Evolutionary conservation across 1,140 invertebrate genomes (phyloP), one percentile per base, ranked within the genome.

Genomic region (Bombus picipes): DNA sequence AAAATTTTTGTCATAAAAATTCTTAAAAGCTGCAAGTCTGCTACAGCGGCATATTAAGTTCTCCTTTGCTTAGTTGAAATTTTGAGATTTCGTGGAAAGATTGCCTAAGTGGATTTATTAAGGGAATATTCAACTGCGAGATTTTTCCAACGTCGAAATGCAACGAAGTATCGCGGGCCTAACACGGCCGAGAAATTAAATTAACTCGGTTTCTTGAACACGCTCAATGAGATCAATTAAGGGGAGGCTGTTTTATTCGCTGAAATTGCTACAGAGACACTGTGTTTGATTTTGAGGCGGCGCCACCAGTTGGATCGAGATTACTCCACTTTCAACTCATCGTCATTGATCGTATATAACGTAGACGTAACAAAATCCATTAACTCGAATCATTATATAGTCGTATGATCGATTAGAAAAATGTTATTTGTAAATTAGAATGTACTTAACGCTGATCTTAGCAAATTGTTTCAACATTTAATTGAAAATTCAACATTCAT

Each of bases 181-280:
- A 37, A 8, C 32, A 25, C 41, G 32, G 32, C 10, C 6, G 18
- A 59, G 10, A 53, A 73, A 81, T 81, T 62, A 34, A 81, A 81
- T 81, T 81, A 81, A 62, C 53, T 34, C 39, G 80, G 80, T 81
- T 62, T 81, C 80, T 81, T 43, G 53, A 43, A 18, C 70, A 32
- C 13, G 28, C 62, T 62, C n/a, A 81, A 81, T 34, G 53, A 81
- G 80, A 81, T 81, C 70, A 81, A 53, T 73, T 72, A 62, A 62
- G 70, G 47, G 28, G 41, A 34, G 80, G 57, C 41, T 62, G 59
- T 37, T 81, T 81, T 81, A 81, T 81, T 62, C 59, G 32, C 80
- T 53, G 53, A 34, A 73, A 81, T 73, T 73, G 34, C 4, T 37
- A 22, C 13, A 13, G 57, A 22, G 80, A 32, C 70, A 10, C 32